Conservation (phyloP, 2,797 vertebrate species). For the Caiman crocodilus region DNA sequence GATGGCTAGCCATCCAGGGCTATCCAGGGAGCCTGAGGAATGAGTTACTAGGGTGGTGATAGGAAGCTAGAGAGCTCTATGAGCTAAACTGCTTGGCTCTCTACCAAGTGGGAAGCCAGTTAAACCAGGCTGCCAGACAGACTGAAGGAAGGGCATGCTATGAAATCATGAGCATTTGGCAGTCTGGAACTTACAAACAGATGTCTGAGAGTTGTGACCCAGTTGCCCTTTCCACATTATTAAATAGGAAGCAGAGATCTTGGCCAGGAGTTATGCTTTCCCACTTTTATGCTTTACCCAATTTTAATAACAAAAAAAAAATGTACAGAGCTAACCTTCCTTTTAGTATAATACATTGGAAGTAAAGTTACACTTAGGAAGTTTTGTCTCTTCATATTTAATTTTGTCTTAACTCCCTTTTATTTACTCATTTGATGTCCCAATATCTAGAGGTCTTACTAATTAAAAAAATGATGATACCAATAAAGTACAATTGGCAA, state of each 20-base stretch:
- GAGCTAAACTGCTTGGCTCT: too few species aligned
- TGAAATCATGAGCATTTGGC: too few species aligned
- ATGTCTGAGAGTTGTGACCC: background rate
- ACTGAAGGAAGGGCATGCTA: too few species aligned
- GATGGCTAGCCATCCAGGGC: too few species aligned
- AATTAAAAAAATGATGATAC: too few species aligned
- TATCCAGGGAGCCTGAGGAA: too few species aligned
- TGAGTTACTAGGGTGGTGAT: too few species aligned
- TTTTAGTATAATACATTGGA: background rate
- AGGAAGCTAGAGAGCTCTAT: too few species aligned
- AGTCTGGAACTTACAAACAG: background rate
- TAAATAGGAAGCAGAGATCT: background rate
- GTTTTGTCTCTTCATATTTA: background rate
- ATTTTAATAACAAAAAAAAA: background rate
- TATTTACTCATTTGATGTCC: background rate
- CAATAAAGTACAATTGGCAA: too few species aligned
- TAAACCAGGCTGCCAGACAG: too few species aligned
- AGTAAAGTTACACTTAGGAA: background rate
- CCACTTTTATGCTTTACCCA: background rate
- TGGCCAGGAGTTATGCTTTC: background rate
- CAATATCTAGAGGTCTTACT: too few species aligned
- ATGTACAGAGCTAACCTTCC: background rate
- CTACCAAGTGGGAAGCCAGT: too few species aligned
- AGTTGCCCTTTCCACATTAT: accelerated
- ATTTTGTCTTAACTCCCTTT: background rate